These are phyloP conservation scores for Amyelois transitella DNA, from an alignment of 1,140 invertebrate species.

Conservation along the genomic window DNA sequence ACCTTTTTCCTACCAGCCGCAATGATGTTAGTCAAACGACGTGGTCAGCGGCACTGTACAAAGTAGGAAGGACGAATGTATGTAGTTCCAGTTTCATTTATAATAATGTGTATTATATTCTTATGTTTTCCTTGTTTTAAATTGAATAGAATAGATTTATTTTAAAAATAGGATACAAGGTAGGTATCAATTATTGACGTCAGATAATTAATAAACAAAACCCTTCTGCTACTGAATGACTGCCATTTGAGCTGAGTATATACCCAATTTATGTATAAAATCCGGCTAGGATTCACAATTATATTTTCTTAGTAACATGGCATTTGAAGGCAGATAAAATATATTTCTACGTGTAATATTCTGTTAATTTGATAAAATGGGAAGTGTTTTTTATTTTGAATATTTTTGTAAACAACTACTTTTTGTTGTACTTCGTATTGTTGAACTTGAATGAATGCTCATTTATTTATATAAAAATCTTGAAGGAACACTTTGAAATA, in stretches of 20 bases:
- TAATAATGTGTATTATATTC: neutral
- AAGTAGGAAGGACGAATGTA: constrained; percentile 2
- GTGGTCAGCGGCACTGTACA: constrained; percentile 20
- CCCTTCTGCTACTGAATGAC: neutral
- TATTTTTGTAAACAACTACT: neutral
- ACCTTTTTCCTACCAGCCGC: constrained; percentile 31
- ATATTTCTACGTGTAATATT: too few relatives aligned
- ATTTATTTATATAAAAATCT: neutral
- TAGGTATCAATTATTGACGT: neutral
- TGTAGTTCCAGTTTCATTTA: neutral
- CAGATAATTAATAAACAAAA: neutral
- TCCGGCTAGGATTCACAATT: neutral
- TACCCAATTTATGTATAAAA: neutral
- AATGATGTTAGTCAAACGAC: constrained; percentile 27
- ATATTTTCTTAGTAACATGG: neutral
- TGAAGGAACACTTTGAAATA: neutral
- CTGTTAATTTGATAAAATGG: neutral
- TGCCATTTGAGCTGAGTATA: neutral
- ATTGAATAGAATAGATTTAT: neutral
- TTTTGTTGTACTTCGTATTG: neutral
- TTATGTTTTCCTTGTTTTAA: neutral
- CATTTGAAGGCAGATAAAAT: too few relatives aligned
- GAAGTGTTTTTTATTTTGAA: neutral
- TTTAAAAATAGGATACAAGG: too few relatives aligned
- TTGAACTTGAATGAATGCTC: neutral